Evolutionary conservation across 2,888 invertebrate genomes (phyloP).

Genomic region (Sesia apiformis): DNA sequence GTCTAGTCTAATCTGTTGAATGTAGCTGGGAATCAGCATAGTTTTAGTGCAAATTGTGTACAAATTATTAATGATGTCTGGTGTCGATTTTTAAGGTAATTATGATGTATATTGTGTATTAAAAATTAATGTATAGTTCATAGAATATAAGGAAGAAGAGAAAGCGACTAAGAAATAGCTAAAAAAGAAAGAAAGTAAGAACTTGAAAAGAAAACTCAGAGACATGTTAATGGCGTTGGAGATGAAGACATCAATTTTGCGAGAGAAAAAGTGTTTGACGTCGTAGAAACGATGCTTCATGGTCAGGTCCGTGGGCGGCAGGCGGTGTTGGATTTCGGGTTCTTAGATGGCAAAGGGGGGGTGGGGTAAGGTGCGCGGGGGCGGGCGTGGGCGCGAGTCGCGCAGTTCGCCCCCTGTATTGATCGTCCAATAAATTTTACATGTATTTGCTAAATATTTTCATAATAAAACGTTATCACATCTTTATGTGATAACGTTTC

Average conservation of each 20-base stretch:
- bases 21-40: no score
- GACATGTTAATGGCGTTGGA: neutral
- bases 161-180: no score
- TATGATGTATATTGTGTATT: no score
- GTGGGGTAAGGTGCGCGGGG: constrained; percentile 18
- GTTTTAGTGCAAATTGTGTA: no score
- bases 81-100: no score
- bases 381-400: constrained; percentile 46
- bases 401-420: constrained; percentile 54
- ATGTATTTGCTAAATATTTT: constrained; percentile 54
- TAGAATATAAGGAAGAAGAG: no score
- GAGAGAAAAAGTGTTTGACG: constrained; percentile 12
- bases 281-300: constrained; percentile 27
- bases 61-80: no score
- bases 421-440: constrained; percentile 54
- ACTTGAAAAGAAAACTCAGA: no score
- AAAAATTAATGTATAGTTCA: no score
- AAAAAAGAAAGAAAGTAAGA: no score
- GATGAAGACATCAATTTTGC: neutral
- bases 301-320: constrained; percentile 45
- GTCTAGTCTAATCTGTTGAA: no score
- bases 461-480: neutral
- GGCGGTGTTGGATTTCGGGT: constrained; percentile 42
- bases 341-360: constrained; percentile 19
- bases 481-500: no score